Evolutionary conservation across 2,888 invertebrate genomes (phyloP), one percentile per base, ranked within the genome.

Genomic region (Phaonia tiefii): DNA sequence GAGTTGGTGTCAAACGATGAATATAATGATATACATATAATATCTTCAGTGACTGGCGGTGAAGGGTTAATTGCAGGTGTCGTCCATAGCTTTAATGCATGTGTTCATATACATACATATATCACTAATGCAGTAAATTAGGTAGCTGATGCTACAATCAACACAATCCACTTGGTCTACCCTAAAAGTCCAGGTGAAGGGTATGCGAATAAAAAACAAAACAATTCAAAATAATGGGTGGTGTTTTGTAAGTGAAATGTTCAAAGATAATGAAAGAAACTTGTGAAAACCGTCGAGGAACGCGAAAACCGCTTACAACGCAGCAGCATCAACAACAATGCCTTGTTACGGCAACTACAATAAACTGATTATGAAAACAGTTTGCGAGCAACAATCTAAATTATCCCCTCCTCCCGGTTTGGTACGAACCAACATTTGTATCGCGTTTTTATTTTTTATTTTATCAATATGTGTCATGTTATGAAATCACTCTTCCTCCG

Each of bases 171-270:
- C 25, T 54, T 22, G 11, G 22, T 22, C 20, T 22, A 22, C 51
- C 46, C 51, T 22, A 7, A 25, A 31, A 5, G 2, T n/a, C 3
- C 25, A 13, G 25, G 3, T 13, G 54, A 54, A 54, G 25, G 25
- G 54, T 54, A 22, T 25, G 54, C 25, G 60, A 75, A 79, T n/a
- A n/a, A n/a, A n/a, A n/a, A n/a, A n/a, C n/a, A n/a, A 67, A 65
- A 72, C 76, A 79, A 74, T n/a, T 78, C 76, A 75, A 82, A 82
- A 69, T 77, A 79, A 80, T 84, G 84, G 84, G 82, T 85, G 83
- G 83, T 82, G 84, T 84, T 85, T 85, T 85, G 83, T 84, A 84
- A 84, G 84, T 79, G 83, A 85, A 84, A 83, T 84, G 83, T 80
- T 83, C 72, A 67, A 66, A 77, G 80, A 82, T 76, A 67, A 58